Evolutionary conservation across 2,888 invertebrate genomes (phyloP), one percentile per base, ranked within the genome.

Genomic region (Taenaris catops): DNA sequence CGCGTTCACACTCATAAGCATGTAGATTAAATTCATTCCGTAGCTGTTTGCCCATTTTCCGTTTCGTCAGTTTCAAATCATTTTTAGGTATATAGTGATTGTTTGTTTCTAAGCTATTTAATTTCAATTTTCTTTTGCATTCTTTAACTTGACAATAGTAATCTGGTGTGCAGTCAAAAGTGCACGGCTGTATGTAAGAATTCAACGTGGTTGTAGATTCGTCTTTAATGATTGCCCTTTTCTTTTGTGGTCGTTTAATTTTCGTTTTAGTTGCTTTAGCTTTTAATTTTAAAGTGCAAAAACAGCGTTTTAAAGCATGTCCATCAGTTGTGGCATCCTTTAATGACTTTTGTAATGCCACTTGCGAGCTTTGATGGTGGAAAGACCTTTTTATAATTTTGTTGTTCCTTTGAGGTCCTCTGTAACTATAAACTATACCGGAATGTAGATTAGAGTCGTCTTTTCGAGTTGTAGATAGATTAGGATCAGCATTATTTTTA

Each of bases 211-310:
- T 46, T 14, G 25, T n/a, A 9, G 51, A 47, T 14, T 37, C 38
- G 24, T 49, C 50, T 2, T 41, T 39, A 16, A 33, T 6, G 12
- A 33, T 41, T 17, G 14, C 5, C 8, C 24, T 20, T 4, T 26
- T n/a, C 8, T 19, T 34, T 6, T 17, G 3, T 34, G 14, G 19
- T 14, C 35, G 14, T 9, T 37, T 39, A 29, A 41, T 39, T 39
- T 32, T 34, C 8, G 19, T 11, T 25, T 21, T 36, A 8, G 12
- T 17, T 45, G 44, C 25, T 41, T 34, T 12, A 24, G 17, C 31
- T 55, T 52, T 34, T 12, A 65, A 36, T 48, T 63, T 61, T 24
- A 64, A 46, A 4, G 57, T 62, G 44, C 68, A 66, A 29, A 57
- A 53, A 39, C 66, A 70, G 45, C 51, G 58, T 10, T 51, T 51